Evolutionary conservation across 1,140 invertebrate species (phyloP).

Genomic region (Streblospio benedicti): DNA sequence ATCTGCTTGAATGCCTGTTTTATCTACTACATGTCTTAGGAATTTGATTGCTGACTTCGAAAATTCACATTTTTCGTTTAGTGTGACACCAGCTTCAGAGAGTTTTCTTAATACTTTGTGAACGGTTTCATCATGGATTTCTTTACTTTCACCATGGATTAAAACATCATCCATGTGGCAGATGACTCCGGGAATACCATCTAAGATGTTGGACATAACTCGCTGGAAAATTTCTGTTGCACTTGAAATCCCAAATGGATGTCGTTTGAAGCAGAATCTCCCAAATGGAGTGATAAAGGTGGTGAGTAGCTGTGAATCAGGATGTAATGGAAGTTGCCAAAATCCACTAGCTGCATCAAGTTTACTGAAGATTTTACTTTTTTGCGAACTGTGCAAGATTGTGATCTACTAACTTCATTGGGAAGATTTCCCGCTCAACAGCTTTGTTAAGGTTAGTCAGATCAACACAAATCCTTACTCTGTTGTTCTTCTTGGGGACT

Average conservation of each 20-base stretch:
- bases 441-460: constrained; percentile 9
- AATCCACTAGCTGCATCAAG: constrained; percentile 22
- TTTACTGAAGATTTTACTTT: constrained; percentile 13
- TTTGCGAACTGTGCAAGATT: background rate
- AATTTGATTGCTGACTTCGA: background rate
- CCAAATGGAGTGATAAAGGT: constrained; percentile 25
- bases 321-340: constrained; percentile 22
- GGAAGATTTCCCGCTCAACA: constrained; percentile 9
- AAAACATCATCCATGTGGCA: constrained; percentile 18
- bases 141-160: background rate
- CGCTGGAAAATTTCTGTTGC: constrained; percentile 20
- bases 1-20: constrained; percentile 11
- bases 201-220: constrained; percentile 8
- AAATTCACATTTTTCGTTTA: constrained; percentile 11
- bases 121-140: constrained; percentile 4
- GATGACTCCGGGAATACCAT: constrained; percentile 5
- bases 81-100: background rate
- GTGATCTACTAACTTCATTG: constrained; percentile 7
- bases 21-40: background rate
- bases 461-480: constrained; percentile 16
- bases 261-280: constrained; percentile 18
- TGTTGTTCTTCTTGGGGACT: constrained; percentile 12
- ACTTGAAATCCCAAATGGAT: constrained; percentile 18
- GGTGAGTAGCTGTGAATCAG: constrained; percentile 18
- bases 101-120: constrained; percentile 7